These are phyloP conservation scores for Phycodurus eques DNA, from an alignment of 2,113 vertebrate genomes.

Conservation along the genomic window DNA sequence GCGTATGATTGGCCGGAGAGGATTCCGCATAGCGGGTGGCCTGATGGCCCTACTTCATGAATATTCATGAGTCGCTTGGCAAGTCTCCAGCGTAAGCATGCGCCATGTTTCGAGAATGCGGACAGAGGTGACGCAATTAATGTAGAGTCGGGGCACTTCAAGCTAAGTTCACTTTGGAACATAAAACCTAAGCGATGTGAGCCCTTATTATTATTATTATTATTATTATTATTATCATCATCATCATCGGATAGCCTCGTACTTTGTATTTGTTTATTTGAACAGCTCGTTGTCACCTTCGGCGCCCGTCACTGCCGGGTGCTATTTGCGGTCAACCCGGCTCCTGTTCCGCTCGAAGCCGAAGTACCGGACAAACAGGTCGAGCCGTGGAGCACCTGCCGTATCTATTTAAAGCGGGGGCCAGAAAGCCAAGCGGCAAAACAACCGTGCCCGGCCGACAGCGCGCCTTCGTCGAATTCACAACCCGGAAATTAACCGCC, in stretches of 20 bases:
- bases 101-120: conserved; percentile 45
- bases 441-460: neutral
- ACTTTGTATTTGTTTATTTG: neutral
- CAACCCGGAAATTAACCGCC: neutral
- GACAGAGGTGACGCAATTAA: conserved; percentile 20
- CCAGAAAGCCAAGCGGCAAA: conserved; percentile 6
- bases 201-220: neutral
- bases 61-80: conserved; percentile 53
- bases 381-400: conserved; percentile 26
- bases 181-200: neutral
- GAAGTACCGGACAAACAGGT: conserved; percentile 61
- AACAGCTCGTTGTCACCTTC: conserved; percentile 8
- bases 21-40: conserved; percentile 39
- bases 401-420: neutral
- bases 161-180: neutral
- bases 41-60: conserved; percentile 57
- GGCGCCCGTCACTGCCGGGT: conserved; percentile 34
- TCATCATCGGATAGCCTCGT: neutral
- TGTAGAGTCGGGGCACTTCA: neutral
- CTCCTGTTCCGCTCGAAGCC: conserved; percentile 39
- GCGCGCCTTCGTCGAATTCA: neutral
- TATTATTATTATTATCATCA: too few species aligned
- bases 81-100: conserved; percentile 6
- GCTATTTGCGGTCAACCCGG: conserved; percentile 47
- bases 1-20: conserved; percentile 48